These are phyloP conservation scores for Nomada flava DNA, from an alignment of 2,888 invertebrate species.

Conservation along the genomic window DNA sequence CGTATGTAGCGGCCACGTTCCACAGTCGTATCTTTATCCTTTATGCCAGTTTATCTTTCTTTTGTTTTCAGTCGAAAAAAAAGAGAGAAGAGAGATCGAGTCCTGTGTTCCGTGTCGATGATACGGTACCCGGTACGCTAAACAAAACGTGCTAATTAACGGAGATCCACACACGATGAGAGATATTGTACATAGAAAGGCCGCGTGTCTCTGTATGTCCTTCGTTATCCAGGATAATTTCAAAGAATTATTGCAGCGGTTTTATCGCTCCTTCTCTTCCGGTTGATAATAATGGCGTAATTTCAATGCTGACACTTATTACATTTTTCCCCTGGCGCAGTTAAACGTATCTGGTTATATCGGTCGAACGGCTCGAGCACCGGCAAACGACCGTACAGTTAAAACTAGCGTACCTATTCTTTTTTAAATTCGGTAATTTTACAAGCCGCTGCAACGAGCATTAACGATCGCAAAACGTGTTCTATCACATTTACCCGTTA, in stretches of 20 bases:
- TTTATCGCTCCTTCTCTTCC: conserved; percentile 1
- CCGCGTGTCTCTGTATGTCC: conserved; percentile 32
- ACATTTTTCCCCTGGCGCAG: conserved; percentile 26
- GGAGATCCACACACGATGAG: conserved; percentile 12
- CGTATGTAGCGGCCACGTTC: conserved; percentile 18
- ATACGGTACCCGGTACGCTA: conserved; percentile 20
- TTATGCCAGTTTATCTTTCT: not conserved
- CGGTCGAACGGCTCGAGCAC: not conserved
- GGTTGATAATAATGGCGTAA: conserved; percentile 3
- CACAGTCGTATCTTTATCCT: not conserved
- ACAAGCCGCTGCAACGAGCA: not conserved
- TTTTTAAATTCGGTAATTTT: not conserved
- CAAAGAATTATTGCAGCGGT: not conserved
- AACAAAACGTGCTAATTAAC: conserved; percentile 56
- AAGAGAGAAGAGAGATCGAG: conserved; percentile 2
- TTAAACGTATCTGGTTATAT: conserved; percentile 8
- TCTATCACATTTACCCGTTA: conserved; percentile 16
- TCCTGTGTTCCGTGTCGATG: conserved; percentile 29
- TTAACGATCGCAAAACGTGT: conserved; percentile 32
- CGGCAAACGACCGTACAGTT: conserved; percentile 1
- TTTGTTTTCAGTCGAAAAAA: not conserved
- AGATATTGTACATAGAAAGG: conserved; percentile 1
- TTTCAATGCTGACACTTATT: conserved; percentile 6
- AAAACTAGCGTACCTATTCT: not conserved
- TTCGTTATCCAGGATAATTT: conserved; percentile 14